Conservation (phyloP, 2,888 invertebrate genomes). For the Conops quadrifasciatus region DNA sequence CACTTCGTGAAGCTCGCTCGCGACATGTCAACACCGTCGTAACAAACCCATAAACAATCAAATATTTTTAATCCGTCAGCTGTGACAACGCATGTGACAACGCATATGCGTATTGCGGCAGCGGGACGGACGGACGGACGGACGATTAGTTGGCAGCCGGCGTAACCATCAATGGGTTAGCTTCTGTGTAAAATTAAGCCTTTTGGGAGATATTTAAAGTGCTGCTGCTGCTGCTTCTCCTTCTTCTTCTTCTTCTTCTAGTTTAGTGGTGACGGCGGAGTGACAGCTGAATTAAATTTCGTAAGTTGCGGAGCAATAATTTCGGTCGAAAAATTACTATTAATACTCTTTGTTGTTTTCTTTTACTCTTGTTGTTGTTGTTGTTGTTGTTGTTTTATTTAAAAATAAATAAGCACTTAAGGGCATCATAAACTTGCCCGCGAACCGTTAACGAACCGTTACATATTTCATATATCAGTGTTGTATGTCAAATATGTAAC, state of each 20-base stretch:
- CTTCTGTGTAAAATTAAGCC: neutral
- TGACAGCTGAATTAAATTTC: constrained; percentile 19
- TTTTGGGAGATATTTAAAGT: neutral
- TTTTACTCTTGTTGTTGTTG: neutral
- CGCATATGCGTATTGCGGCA: constrained; percentile 34
- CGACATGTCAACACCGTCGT: constrained; percentile 41
- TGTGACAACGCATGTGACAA: constrained; percentile 57
- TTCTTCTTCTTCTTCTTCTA: too few relatives aligned
- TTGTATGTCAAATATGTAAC: too few relatives aligned
- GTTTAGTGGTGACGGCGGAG: neutral
- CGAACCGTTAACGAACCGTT: too few relatives aligned
- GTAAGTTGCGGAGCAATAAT: constrained; percentile 1
- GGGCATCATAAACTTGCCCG: constrained; percentile 22
- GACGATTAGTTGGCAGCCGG: constrained; percentile 25
- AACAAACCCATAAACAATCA: constrained; percentile 55
- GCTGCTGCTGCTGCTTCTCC: too few relatives aligned
- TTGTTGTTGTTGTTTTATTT: constrained; percentile 23
- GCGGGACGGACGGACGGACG: too few relatives aligned
- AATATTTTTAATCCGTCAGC: constrained; percentile 44
- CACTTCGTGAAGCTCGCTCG: neutral
- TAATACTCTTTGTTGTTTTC: neutral
- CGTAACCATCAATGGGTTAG: constrained; percentile 44
- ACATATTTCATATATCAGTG: too few relatives aligned
- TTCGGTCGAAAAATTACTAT: neutral
- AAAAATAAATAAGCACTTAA: constrained; percentile 35